Conservation (phyloP, 2,113 vertebrate genomes). For the Dinomys branickii region DNA sequence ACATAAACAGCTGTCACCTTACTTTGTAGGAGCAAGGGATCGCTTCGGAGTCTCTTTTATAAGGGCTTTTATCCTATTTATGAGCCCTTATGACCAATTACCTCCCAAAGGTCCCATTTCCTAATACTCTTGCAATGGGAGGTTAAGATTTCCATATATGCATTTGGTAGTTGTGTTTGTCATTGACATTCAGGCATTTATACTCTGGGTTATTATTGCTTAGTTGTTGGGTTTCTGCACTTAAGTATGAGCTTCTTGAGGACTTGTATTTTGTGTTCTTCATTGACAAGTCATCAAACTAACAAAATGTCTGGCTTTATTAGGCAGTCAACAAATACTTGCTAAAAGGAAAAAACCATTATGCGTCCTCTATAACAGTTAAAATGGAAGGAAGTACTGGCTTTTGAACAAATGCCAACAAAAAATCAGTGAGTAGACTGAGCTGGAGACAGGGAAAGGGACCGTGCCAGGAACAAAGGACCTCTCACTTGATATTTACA, state of each 20-base stretch:
- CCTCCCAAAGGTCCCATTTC: background rate
- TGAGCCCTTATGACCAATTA: background rate
- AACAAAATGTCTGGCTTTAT: background rate
- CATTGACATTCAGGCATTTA: background rate
- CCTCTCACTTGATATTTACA: background rate
- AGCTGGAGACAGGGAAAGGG: background rate
- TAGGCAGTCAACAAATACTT: background rate
- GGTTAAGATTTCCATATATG: background rate
- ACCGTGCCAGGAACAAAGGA: background rate
- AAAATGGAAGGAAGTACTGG: constrained; percentile 11
- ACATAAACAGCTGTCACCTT: background rate
- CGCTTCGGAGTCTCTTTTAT: background rate
- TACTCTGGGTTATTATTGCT: background rate
- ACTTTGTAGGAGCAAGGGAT: background rate
- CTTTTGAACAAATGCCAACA: background rate
- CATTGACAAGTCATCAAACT: background rate
- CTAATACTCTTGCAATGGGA: background rate
- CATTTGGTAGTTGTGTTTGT: background rate
- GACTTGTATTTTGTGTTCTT: background rate
- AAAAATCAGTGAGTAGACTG: background rate
- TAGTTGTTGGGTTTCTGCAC: background rate
- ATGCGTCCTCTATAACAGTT: background rate
- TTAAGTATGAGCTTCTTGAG: background rate
- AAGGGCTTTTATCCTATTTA: background rate
- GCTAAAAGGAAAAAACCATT: background rate